Evolutionary conservation across 1,140 invertebrate species (phyloP).

Genomic region (Aphaenogaster ashmeadi): DNA sequence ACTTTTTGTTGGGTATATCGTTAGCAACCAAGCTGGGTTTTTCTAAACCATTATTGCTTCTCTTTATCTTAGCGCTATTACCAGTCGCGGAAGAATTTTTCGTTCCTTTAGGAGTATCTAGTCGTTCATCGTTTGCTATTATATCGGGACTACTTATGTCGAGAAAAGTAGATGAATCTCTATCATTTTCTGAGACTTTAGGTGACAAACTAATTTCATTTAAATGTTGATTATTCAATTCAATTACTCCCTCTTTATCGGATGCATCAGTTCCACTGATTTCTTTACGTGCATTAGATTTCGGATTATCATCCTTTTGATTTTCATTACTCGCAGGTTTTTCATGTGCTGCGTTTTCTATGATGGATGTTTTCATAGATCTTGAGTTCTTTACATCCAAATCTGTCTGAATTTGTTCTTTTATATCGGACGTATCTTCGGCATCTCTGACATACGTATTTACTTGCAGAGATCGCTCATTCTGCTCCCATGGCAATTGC

Average conservation of each 20-base stretch:
- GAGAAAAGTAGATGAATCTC: conserved; percentile 24
- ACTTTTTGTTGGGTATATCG: conserved; percentile 26
- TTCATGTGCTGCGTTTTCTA: not conserved
- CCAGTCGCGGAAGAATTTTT: not conserved
- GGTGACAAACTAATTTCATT: conserved; percentile 18
- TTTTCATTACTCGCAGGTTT: conserved; percentile 15
- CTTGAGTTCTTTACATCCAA: not conserved
- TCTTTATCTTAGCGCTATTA: conserved; percentile 15
- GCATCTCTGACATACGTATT: conserved; percentile 30
- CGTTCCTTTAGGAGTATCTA: not conserved
- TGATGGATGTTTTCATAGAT: not conserved
- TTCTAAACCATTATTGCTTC: not conserved
- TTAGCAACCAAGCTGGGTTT: not conserved
- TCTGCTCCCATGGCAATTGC: conserved; percentile 84
- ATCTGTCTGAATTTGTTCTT: not conserved
- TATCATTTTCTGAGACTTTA: not conserved
- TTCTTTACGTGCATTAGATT: not conserved
- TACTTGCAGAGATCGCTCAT: conserved; percentile 60
- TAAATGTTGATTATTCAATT: conserved; percentile 28
- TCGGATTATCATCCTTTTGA: not conserved
- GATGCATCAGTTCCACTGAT: not conserved
- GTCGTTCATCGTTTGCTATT: conserved; percentile 8
- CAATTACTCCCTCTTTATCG: conserved; percentile 3
- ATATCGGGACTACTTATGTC: conserved; percentile 54
- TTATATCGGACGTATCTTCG: not conserved